Base-by-base conservation (phyloP, 2,797 vertebrate genomes). In the Phoebastria nigripes region DNA sequence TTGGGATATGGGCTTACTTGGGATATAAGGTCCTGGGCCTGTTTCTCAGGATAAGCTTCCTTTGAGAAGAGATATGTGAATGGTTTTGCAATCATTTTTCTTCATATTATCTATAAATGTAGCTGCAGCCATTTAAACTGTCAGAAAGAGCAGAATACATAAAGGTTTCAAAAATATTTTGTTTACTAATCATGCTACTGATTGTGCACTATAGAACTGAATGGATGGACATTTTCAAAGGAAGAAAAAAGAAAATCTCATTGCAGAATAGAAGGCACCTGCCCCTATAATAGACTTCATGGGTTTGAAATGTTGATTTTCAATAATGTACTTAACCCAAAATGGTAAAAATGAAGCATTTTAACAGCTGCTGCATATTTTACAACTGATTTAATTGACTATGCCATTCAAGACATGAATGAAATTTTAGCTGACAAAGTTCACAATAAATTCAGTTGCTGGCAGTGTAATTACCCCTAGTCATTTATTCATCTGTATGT, bases 161-260 rank as follows among this genome's bases (percentile, higher is more conserved):
- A 76, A 58, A 33, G 13, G 44, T 88, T 96, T 96, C 46, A 95
- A 93, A 97, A 95, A 18, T 33, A 85, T 49, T 90, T 91, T 94
- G 29, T 52, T 94, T 92, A 44, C 41, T 82, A 76, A 90, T 93
- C 52, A 62, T 63, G n/a, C 29, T 84, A 59, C 58, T 89, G 79
- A 94, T 76, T 49, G 39, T 86, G 69, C 63, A 77, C 71, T 89
- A 55, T 42, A 87, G 72, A 92, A 83, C 51, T 71, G 49, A 82
- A 89, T 49, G 73, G 63, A 87, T 41, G 58, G 22, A 22, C 73
- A 66, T 25, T 82, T 87, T 82, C 42, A 70, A 59, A 73, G 29
- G 8, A 76, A 70, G 14, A 26, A 49, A 56, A 71, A 87, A n/a
- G 2, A n/a, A 62, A 42, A 3, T 69, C 29, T 33, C 7, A 37